A percentile compares a stretch with the other conserved stretches of the same genome.
phyloP scores from a whole-genome alignment of 1,140 invertebrate species.

The Sycobia sp. region DNA sequence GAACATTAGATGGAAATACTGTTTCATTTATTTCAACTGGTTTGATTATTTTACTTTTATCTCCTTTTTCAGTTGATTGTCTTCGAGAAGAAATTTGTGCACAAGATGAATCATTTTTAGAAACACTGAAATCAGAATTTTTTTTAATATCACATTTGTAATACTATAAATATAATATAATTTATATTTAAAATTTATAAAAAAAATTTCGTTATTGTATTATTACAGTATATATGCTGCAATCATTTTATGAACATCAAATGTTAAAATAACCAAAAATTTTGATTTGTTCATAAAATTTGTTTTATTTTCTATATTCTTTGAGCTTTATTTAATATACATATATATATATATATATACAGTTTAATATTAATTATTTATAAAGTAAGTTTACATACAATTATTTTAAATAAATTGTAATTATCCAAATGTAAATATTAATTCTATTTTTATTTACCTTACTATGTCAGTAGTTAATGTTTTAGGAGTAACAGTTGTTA shows the following conservation, averaged over 20 bases:
- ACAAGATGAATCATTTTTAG: constrained; percentile 39
- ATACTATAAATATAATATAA: background rate
- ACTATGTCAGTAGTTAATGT: background rate
- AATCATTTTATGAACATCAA: no score
- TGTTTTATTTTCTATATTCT: no score
- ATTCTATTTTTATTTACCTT: constrained; percentile 16
- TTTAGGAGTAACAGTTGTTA: constrained; percentile 1
- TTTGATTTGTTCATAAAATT: no score
- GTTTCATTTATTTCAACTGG: constrained; percentile 12
- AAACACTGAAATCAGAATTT: constrained; percentile 34
- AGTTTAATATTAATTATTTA: no score
- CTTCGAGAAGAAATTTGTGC: constrained; percentile 25
- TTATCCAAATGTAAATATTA: background rate
- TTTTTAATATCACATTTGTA: background rate
- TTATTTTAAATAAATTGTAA: no score
- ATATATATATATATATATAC: no score
- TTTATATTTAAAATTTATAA: constrained; percentile 1
- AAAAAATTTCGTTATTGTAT: background rate
- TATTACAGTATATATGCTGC: no score
- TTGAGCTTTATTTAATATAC: no score
- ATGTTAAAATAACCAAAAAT: no score
- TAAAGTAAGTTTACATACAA: no score
- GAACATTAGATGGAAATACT: constrained; percentile 38
- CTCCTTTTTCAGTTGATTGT: constrained; percentile 24
- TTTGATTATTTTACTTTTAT: constrained; percentile 31